A percentile compares a stretch with the other conserved stretches of the same genome.
These are phyloP conservation scores for Drosophila lacertosa DNA, from an alignment of 1,140 invertebrate genomes.

Conservation along the genomic window DNA sequence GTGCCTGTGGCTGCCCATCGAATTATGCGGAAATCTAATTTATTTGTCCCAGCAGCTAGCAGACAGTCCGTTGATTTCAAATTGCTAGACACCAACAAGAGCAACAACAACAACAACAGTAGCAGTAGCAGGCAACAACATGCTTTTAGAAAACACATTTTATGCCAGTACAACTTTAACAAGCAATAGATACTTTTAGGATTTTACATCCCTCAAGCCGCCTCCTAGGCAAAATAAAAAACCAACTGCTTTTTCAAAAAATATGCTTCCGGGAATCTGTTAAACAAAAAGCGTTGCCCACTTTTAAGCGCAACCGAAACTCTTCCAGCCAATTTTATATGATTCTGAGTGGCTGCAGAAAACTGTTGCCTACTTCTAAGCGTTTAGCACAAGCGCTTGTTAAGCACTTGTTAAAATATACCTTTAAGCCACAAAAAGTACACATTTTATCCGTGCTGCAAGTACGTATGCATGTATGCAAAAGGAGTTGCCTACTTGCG, in stretches of 20 bases:
- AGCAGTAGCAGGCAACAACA: constrained; percentile 11
- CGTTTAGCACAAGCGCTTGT: not conserved
- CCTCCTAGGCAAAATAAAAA: too few species aligned
- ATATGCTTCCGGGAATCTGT: constrained; percentile 13
- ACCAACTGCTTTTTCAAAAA: not conserved
- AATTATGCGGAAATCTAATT: constrained; percentile 67
- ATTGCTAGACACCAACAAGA: constrained; percentile 24
- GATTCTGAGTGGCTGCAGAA: not conserved
- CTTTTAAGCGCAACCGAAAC: constrained; percentile 15
- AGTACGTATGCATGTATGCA: too few species aligned
- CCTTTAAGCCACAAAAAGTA: not conserved
- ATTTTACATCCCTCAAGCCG: not conserved
- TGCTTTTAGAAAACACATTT: constrained; percentile 31
- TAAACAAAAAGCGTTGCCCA: constrained; percentile 21
- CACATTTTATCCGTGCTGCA: not conserved
- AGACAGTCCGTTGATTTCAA: constrained; percentile 42
- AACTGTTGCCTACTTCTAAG: constrained; percentile 7
- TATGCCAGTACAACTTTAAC: constrained; percentile 18
- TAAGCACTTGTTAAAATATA: not conserved
- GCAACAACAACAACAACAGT: constrained; percentile 1
- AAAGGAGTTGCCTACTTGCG: too few species aligned
- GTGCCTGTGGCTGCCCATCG: constrained; percentile 57
- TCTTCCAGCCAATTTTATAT: constrained; percentile 2
- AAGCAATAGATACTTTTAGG: constrained; percentile 8
- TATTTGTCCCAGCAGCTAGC: constrained; percentile 41